phyloP scores from a whole-genome alignment of 2,888 invertebrate genomes.

The Yponomeuta cagnagella region DNA sequence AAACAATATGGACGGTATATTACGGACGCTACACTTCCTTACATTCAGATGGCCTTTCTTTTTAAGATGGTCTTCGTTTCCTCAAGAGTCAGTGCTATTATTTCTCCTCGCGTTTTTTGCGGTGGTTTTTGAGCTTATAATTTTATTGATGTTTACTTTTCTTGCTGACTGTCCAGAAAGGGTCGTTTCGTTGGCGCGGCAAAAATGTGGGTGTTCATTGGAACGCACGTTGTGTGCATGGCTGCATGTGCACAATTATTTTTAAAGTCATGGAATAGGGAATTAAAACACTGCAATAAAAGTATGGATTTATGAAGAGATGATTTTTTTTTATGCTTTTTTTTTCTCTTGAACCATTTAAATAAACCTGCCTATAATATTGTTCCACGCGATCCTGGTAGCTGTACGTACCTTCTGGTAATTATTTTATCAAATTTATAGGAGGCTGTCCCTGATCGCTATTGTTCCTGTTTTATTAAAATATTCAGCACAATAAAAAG shows the following conservation, averaged over 20 bases:
- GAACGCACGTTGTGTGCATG: neutral
- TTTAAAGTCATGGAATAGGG: too few relatives aligned
- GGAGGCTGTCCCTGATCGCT: slow-evolving; percentile 10
- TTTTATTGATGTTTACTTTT: neutral
- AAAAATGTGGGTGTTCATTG: neutral
- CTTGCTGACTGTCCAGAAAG: neutral
- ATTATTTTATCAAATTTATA: slow-evolving; percentile 15
- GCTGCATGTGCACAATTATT: neutral
- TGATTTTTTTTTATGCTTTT: too few relatives aligned
- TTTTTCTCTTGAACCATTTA: too few relatives aligned
- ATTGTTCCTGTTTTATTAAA: slow-evolving; percentile 16
- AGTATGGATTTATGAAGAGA: too few relatives aligned
- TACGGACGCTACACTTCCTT: too few relatives aligned
- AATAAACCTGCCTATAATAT: neutral
- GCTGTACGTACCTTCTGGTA: neutral
- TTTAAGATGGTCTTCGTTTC: too few relatives aligned
- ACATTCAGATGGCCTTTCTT: too few relatives aligned
- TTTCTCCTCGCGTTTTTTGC: neutral
- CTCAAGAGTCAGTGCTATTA: too few relatives aligned
- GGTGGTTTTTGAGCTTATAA: neutral
- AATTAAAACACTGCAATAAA: too few relatives aligned
- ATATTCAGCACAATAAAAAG: slow-evolving; percentile 13
- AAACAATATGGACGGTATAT: too few relatives aligned
- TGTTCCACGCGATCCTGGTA: neutral
- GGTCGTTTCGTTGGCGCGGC: neutral